phyloP scores from a whole-genome alignment of 30 jellyfish, hydroid and myxozoan genomes.

The Hydractinia echinata region DNA sequence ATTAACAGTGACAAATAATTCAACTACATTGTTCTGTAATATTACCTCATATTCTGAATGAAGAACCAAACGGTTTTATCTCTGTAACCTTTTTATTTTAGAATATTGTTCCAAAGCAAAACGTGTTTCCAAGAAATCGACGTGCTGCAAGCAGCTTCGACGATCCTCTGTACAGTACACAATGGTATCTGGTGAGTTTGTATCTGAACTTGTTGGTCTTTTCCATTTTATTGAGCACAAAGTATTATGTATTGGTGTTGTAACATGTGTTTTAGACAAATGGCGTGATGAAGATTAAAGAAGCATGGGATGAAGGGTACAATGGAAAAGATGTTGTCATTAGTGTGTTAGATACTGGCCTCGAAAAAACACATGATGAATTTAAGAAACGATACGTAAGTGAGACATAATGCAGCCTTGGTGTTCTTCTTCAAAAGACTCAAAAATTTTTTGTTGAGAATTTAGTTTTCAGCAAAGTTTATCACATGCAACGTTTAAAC shows the following conservation, averaged over 20 bases:
- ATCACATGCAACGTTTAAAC: too few species aligned
- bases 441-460: background rate
- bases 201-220: background rate
- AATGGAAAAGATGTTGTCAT: conserved; percentile 53
- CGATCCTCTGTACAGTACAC: background rate
- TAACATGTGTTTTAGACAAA: background rate
- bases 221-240: background rate
- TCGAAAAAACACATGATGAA: conserved; percentile 29
- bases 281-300: conserved; percentile 34
- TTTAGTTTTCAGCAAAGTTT: background rate
- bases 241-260: background rate
- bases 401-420: background rate
- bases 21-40: too few species aligned
- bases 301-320: conserved; percentile 59
- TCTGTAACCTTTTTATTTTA: background rate
- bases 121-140: background rate
- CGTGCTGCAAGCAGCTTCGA: background rate
- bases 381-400: conserved; percentile 36
- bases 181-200: background rate
- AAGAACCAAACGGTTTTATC: background rate
- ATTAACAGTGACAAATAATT: too few species aligned
- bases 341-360: conserved; percentile 53
- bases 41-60: too few species aligned
- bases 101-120: background rate
- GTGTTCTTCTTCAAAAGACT: background rate